Evolutionary conservation across 1,140 invertebrate genomes (phyloP), one percentile per base, ranked within the genome.

Genomic region (Adelges cooleyi): DNA sequence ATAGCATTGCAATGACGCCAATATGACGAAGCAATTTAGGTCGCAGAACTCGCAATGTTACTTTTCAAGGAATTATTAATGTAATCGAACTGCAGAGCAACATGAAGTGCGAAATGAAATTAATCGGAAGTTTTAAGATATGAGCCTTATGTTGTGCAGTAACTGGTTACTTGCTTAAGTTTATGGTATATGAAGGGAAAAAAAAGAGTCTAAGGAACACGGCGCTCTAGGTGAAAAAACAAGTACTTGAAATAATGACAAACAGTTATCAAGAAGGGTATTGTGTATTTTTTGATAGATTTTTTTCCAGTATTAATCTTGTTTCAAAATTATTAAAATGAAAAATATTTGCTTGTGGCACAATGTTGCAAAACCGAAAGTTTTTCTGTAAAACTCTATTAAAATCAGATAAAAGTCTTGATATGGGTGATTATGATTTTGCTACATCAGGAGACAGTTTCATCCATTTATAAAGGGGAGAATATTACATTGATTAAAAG

Each of bases 81-180:
- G n/a, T n/a, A n/a, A n/a, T n/a, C n/a, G n/a, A n/a, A n/a, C n/a
- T n/a, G n/a, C n/a, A n/a, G n/a, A n/a, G n/a, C n/a, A n/a, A n/a
- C n/a, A n/a, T n/a, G n/a, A n/a, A n/a, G n/a, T n/a, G n/a, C n/a
- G n/a, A n/a, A n/a, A n/a, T n/a, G n/a, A n/a, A n/a, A n/a, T n/a
- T n/a, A 74, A 69, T 70, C 70, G 13, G 69, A 51, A 70, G 72
- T 3, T 69, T 71, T n/a, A 73, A 73, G 50, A 18, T 71, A 5
- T 74, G 71, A 71, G 18, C 70, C 59, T n/a, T 70, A 66, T 22
- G 42, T 52, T 25, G 62, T 65, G 29, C 18, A 48, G 15, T 42
- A 50, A 69, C 67, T 52, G 70, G 72, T 10, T 73, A 71, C 53
- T 66, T 73, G 11, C 56, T 65, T 29, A 48, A 67, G 65, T 73